Evolutionary conservation across 2,797 vertebrate species (phyloP), one percentile per base, ranked within the genome.

Genomic region (Naso thynnoides): DNA sequence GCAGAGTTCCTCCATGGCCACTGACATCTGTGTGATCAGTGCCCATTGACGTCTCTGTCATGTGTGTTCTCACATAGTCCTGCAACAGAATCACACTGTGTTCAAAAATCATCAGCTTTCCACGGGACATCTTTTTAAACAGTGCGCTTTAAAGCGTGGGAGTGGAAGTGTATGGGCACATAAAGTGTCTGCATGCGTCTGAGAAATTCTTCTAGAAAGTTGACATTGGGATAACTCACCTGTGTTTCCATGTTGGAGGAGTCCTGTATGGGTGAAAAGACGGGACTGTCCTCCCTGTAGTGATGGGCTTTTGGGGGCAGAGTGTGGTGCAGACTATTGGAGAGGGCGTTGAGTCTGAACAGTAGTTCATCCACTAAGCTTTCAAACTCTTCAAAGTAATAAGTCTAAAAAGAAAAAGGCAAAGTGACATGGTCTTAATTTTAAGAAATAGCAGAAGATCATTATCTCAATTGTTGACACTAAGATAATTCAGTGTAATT

Each of bases 331-430:
- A 92, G 79, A 66, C 81, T 90, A 55, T 91, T 55, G 0, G 92
- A 94, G 50, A 96, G 86, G 18, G 82, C 49, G 27, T 87, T 81
- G 2, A 96, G 89, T 79, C 89, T 93, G 81, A 93, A 85, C 81
- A 96, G 33, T 8, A 96, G 90, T 49, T 97, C 95, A 64, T 97
- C 95, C 18, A 96, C 64, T 24, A 95, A 82, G 26, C 85, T 86
- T 79, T 95, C 93, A 92, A 95, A 95, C 77, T 96, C 96, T 60
- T 96, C 94, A 48, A 96, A 86, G 78, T 90, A 88, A 57, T 92
- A 92, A 15, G 55, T 92, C 96, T 97, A 73, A 73, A 70, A 82
- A 60, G 0, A 0, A 62, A 56, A 78, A 24, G 18, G 2, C 3
- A 73, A 53, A 42, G 18, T 13, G 4, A 36, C 36, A 18, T 33